Percentiles rank a stretch among this genome's conserved stretches.
These are phyloP conservation scores for Geotrupes spiniger DNA, from an alignment of 2,888 invertebrate species.

Conservation along the genomic window DNA sequence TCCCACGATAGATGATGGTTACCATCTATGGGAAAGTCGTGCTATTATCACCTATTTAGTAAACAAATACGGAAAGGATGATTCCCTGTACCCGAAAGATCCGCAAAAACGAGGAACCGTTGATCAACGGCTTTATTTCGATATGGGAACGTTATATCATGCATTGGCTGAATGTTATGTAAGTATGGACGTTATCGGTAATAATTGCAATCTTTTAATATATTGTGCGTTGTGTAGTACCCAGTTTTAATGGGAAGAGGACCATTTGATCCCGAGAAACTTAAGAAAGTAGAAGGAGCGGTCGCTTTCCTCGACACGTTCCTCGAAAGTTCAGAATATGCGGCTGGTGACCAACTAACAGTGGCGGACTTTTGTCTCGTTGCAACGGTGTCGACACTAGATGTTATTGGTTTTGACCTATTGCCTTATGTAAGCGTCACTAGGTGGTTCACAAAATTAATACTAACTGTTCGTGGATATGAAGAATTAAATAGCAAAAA, in stretches of 20 bases:
- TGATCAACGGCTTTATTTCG: conserved; percentile 78
- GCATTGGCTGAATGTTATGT: conserved; percentile 71
- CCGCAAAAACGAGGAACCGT: conserved; percentile 72
- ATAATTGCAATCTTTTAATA: neutral
- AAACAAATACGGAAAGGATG: conserved; percentile 77
- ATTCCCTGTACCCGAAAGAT: conserved; percentile 73
- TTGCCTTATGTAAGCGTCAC: conserved; percentile 65
- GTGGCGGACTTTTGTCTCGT: conserved; percentile 73
- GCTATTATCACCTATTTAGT: conserved; percentile 78
- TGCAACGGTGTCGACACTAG: conserved; percentile 67
- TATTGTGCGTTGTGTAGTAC: conserved; percentile 32
- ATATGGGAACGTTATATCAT: conserved; percentile 71
- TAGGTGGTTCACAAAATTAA: conserved; percentile 61
- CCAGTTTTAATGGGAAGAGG: conserved; percentile 51
- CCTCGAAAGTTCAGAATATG: conserved; percentile 67
- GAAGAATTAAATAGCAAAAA: conserved; percentile 37
- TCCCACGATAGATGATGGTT: conserved; percentile 81
- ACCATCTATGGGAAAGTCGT: conserved; percentile 80
- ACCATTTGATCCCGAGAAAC: conserved; percentile 60
- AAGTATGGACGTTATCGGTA: conserved; percentile 45
- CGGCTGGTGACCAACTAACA: conserved; percentile 70
- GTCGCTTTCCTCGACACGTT: conserved; percentile 69
- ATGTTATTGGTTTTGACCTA: conserved; percentile 62
- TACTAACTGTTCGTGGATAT: conserved; percentile 59
- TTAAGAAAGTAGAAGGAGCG: conserved; percentile 66